A percentile compares a stretch with the other conserved stretches of the same genome.
Evolutionary conservation across 2,113 vertebrate genomes (phyloP).

Genomic region (Motacilla alba): DNA sequence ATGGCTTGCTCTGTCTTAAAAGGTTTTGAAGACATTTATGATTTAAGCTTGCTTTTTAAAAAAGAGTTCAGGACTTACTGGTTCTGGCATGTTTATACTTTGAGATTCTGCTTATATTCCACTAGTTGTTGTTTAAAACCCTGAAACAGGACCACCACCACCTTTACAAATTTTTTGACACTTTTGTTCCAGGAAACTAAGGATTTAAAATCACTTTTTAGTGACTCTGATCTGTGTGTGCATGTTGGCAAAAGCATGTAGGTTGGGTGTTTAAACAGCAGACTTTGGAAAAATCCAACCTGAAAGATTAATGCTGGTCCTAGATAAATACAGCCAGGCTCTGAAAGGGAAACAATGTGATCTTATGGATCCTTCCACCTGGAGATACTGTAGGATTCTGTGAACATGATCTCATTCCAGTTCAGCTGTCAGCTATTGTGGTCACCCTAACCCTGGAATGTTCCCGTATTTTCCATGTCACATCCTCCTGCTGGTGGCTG

Average conservation of each 20-base stretch:
- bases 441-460: not conserved
- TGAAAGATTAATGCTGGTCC: not conserved
- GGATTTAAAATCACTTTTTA: not conserved
- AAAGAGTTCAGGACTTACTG: not conserved
- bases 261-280: not conserved
- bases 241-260: not conserved
- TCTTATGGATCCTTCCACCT: not conserved
- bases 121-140: not conserved
- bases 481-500: not conserved
- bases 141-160: not conserved
- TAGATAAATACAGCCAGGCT: not conserved
- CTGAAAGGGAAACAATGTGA: not conserved
- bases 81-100: not conserved
- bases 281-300: not conserved
- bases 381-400: not conserved
- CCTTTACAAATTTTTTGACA: not conserved
- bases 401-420: not conserved
- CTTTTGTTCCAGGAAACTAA: not conserved
- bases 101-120: not conserved
- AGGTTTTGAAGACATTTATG: not conserved
- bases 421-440: not conserved
- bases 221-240: not conserved
- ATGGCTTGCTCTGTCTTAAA: not conserved
- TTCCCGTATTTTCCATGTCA: not conserved
- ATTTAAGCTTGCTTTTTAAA: not conserved